Conservation (phyloP, 2,113 vertebrate species). For the Pygoscelis adeliae region DNA sequence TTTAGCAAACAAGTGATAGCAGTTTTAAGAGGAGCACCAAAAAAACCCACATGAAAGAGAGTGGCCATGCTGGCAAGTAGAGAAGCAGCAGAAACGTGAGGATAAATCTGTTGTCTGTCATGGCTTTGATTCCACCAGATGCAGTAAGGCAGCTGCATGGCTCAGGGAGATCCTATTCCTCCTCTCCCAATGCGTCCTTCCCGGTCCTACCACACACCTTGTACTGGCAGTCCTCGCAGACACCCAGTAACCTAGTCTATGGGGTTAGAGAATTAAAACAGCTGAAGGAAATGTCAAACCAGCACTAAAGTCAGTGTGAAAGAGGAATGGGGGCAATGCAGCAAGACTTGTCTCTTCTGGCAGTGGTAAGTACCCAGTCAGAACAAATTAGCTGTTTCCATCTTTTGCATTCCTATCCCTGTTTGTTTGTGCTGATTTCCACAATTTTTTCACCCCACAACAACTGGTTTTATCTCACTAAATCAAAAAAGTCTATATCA, state of each 20-base stretch:
- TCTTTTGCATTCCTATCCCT: not conserved
- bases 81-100: not conserved
- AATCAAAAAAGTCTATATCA: not conserved
- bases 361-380: accelerated
- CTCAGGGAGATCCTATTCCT: not conserved
- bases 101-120: not conserved
- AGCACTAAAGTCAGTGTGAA: not conserved
- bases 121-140: not conserved
- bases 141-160: accelerated
- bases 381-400: not conserved
- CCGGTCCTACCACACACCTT: not conserved
- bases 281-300: not conserved
- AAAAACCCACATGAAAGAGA: not conserved
- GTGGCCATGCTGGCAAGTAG: accelerated
- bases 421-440: not conserved
- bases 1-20: not conserved
- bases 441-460: accelerated
- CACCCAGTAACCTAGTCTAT: not conserved
- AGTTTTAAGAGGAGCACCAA: not conserved
- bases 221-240: not conserved
- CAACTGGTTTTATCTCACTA: not conserved
- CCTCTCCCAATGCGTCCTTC: not conserved
- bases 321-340: accelerated
- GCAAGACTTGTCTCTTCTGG: not conserved
- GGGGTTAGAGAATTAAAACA: not conserved